Evolutionary conservation across 2,113 vertebrate species (phyloP).

Genomic region (Bubo blakistoni): DNA sequence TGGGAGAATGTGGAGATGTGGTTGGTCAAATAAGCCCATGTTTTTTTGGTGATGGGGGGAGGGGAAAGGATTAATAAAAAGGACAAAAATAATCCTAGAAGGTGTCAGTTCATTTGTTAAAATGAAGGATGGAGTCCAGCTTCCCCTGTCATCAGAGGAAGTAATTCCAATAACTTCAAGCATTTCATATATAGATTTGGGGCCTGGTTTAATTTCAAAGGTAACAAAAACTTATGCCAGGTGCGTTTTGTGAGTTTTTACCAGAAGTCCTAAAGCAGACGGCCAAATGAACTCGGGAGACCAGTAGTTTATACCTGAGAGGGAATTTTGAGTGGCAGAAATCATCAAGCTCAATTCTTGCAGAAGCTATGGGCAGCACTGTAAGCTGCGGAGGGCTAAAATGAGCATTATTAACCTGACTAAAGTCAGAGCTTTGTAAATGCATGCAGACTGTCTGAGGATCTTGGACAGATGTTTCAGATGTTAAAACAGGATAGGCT

Average conservation of each 20-base stretch:
- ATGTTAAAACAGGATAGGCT: conserved; percentile 46
- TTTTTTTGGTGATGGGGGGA: fast-evolving
- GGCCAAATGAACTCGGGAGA: background rate
- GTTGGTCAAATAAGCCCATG: fast-evolving
- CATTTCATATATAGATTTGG: background rate
- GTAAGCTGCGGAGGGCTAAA: background rate
- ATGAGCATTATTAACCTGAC: background rate
- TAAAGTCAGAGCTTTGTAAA: conserved; percentile 4
- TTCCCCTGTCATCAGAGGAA: conserved; percentile 26
- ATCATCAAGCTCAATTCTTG: background rate
- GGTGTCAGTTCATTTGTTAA: background rate
- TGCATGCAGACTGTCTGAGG: background rate
- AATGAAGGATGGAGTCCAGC: background rate
- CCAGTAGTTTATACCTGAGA: background rate
- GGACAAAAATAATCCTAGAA: background rate
- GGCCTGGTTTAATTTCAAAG: background rate
- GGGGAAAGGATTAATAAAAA: background rate
- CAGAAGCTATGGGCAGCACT: background rate
- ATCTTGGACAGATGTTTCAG: conserved; percentile 40
- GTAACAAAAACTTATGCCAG: background rate
- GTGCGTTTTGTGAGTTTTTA: background rate
- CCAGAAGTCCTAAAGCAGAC: background rate
- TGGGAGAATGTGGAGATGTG: background rate
- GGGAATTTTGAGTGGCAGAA: background rate
- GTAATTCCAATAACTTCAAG: conserved; percentile 17